Conservation (phyloP, 2,797 vertebrate species). For the Pempheris klunzingeri region DNA sequence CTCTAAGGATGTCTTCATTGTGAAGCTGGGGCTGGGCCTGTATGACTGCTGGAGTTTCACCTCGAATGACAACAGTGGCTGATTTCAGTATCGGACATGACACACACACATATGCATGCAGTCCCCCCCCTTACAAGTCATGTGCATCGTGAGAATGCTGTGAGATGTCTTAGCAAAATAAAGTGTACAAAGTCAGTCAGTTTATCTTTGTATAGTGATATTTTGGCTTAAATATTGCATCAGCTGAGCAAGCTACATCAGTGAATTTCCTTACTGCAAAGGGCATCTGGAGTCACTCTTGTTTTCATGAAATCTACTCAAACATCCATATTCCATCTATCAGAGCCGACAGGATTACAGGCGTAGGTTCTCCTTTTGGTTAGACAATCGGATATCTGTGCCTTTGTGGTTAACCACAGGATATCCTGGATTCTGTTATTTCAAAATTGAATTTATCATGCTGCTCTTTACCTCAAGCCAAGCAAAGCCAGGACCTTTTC, state of each 20-base stretch:
- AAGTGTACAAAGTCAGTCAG: neutral
- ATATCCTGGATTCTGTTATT: slow-evolving; percentile 81
- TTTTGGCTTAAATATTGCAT: slow-evolving; percentile 26
- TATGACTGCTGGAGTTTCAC: slow-evolving; percentile 59
- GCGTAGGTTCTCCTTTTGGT: slow-evolving; percentile 68
- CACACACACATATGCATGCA: slow-evolving; percentile 40
- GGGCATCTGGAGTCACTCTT: slow-evolving; percentile 64
- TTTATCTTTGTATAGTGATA: neutral
- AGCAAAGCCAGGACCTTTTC: slow-evolving; percentile 69
- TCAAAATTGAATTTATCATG: slow-evolving; percentile 72
- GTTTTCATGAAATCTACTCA: slow-evolving; percentile 66
- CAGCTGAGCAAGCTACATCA: slow-evolving; percentile 35
- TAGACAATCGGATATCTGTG: slow-evolving; percentile 71
- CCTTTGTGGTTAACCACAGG: slow-evolving; percentile 75
- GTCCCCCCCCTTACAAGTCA: slow-evolving; percentile 29
- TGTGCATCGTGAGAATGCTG: slow-evolving; percentile 33
- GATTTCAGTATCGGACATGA: slow-evolving; percentile 60
- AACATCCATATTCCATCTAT: slow-evolving; percentile 69
- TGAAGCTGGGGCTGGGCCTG: slow-evolving; percentile 73
- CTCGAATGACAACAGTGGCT: slow-evolving; percentile 55
- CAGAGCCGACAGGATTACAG: slow-evolving; percentile 65
- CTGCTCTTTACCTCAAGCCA: slow-evolving; percentile 67
- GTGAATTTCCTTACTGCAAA: slow-evolving; percentile 45
- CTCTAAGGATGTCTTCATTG: slow-evolving; percentile 88
- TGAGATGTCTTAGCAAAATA: slow-evolving; percentile 14